phyloP scores from a whole-genome alignment of 2,113 vertebrate genomes.

The Alces alces region DNA sequence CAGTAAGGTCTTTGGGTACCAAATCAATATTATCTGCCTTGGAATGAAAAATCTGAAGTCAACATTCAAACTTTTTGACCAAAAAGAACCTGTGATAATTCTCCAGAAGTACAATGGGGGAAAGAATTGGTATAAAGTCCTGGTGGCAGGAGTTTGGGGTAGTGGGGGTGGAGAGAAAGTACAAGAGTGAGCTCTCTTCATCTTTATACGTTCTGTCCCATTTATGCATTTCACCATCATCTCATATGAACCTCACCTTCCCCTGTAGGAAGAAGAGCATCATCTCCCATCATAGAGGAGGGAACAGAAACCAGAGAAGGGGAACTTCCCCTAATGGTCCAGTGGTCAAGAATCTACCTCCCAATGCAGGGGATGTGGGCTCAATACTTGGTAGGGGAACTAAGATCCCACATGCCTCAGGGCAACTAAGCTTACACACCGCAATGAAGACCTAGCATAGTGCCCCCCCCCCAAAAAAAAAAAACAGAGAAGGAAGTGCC shows the following conservation, averaged over 20 bases:
- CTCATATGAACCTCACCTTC: neutral
- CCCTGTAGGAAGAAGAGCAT: neutral
- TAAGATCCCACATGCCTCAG: neutral
- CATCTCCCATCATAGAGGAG: neutral
- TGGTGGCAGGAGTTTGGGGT: neutral
- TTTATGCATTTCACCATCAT: neutral
- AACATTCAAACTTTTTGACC: neutral
- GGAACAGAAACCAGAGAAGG: neutral
- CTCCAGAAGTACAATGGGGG: neutral
- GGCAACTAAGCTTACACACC: neutral
- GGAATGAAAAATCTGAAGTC: conserved; percentile 35
- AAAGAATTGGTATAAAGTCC: neutral
- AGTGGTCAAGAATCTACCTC: neutral
- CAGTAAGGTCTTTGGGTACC: neutral
- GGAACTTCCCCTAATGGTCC: neutral
- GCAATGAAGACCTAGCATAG: neutral
- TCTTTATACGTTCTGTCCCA: neutral
- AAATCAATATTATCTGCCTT: neutral
- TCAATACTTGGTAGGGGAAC: neutral
- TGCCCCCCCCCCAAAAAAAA: neutral
- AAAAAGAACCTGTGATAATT: neutral
- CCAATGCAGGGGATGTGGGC: neutral
- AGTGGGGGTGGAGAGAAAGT: neutral
- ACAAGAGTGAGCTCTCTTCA: neutral
- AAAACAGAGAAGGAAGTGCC: neutral